Evolutionary conservation across 2,797 vertebrate species (phyloP).

Genomic region (Dendrocincla tyrannina): DNA sequence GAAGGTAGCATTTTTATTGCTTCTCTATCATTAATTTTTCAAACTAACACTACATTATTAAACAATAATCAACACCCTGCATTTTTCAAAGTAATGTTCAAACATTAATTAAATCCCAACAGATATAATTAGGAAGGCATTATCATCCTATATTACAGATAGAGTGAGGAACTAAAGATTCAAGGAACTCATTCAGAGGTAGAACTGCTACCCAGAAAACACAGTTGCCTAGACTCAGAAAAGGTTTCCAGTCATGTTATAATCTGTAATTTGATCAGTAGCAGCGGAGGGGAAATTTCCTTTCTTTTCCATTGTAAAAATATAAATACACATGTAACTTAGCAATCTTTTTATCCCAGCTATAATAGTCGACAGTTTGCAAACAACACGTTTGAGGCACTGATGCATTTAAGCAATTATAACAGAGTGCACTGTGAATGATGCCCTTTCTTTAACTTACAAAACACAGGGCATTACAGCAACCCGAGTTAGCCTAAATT

Average conservation of each 20-base stretch:
- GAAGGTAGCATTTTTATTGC: not conserved
- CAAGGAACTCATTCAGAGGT: not conserved
- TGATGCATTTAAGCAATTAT: not conserved
- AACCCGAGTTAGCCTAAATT: not conserved
- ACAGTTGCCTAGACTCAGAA: not conserved
- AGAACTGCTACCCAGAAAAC: not conserved
- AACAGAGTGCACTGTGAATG: not conserved
- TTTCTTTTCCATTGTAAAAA: conserved; percentile 66
- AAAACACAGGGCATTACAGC: not conserved
- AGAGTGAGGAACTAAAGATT: not conserved
- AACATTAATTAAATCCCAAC: not conserved
- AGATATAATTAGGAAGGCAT: not conserved
- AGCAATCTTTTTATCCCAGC: conserved; percentile 37
- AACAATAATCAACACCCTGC: conserved; percentile 1
- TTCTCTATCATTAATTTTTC: not conserved
- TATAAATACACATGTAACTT: conserved; percentile 61
- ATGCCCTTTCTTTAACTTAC: not conserved
- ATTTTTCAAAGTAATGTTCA: not conserved
- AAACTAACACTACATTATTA: not conserved
- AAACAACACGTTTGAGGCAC: not conserved
- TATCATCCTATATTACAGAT: not conserved
- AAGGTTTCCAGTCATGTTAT: conserved; percentile 35
- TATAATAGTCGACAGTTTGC: conserved; percentile 26
- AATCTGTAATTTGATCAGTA: conserved; percentile 57
- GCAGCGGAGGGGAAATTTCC: conserved; percentile 60